These are phyloP conservation scores for Caenorhabditis sp. DNA, from an alignment of 2,888 invertebrate species.

Conservation along the genomic window DNA sequence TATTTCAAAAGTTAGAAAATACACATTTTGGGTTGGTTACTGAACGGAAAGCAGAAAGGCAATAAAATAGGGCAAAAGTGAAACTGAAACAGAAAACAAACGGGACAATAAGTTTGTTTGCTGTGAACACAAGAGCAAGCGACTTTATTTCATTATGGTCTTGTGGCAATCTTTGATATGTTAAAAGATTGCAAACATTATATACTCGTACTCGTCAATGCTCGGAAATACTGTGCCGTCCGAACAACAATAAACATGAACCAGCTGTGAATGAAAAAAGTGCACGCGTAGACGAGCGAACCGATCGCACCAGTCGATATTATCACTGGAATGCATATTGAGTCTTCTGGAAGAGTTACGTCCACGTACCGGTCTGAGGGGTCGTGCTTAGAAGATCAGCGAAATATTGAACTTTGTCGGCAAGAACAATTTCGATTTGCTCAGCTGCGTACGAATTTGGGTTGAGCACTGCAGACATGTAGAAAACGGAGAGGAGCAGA, in stretches of 20 bases:
- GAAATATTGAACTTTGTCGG: slow-evolving; percentile 59
- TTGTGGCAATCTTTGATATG: neutral
- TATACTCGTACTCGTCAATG: slow-evolving; percentile 39
- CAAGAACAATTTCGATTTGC: slow-evolving; percentile 59
- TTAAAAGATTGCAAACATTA: slow-evolving; percentile 2
- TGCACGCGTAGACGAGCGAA: slow-evolving; percentile 58
- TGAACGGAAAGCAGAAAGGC: neutral
- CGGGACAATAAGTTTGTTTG: neutral
- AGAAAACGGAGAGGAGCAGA: slow-evolving; percentile 58
- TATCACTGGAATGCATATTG: slow-evolving; percentile 53
- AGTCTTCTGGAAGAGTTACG: too few species aligned
- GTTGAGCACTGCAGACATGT: slow-evolving; percentile 56
- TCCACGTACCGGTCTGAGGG: slow-evolving; percentile 56
- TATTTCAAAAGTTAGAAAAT: neutral
- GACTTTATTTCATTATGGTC: slow-evolving; percentile 2
- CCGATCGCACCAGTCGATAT: slow-evolving; percentile 53
- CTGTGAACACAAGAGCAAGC: neutral
- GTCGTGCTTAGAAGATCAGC: slow-evolving; percentile 56
- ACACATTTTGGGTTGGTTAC: too few species aligned
- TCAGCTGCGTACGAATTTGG: slow-evolving; percentile 62
- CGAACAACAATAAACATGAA: slow-evolving; percentile 66
- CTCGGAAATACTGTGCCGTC: slow-evolving; percentile 63
- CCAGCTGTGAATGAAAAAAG: slow-evolving; percentile 62
- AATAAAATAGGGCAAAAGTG: neutral
- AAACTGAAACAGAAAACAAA: neutral